Base-by-base conservation (phyloP, 2,113 vertebrate genomes). In the Pterophyllum scalare region DNA sequence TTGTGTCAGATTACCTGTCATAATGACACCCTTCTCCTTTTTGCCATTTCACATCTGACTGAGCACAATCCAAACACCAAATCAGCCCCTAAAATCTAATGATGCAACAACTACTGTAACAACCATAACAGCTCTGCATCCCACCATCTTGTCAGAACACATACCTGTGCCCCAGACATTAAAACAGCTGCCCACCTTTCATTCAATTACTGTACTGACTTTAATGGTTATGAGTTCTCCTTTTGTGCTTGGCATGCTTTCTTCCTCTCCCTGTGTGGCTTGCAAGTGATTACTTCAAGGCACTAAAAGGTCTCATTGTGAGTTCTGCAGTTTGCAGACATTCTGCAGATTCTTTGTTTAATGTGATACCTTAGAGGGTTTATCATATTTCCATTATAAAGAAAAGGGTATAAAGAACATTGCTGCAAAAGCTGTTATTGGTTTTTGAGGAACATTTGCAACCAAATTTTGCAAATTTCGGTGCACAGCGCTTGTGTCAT, bases 161-260 rank as follows among this genome's bases (percentile, higher is more conserved):
- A 90, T 90, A 88, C 90, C 90, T 87, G 88, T 43, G 58, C 80
- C 52, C 60, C 70, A 82, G 87, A 64, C 83, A 87, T 78, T 92
- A 89, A 94, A 94, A 92, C 93, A 91, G 92, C 90, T 87, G 75
- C 79, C 87, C 59, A 83, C 88, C 89, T 89, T 92, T 91, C 81
- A 90, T 91, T 93, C 87, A 90, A 91, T 94, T 93, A 89, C 88
- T 83, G 65, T 84, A 85, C 85, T 78, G 88, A 89, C 87, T 90
- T 91, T 92, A 94, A 94, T 88, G 92, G 89, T 87, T 91, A 92
- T 90, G 77, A 87, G 79, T 88, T 89, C 91, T 89, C 83, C 70
- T 86, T 88, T 91, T 84, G 85, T 83, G 77, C 75, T 84, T 75
- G 84, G 62, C 84, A 77, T 62, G 80, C 79, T 83, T 88, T 81